Conservation (phyloP, 2,888 invertebrate species). For the Ypsolopha scabrella region DNA sequence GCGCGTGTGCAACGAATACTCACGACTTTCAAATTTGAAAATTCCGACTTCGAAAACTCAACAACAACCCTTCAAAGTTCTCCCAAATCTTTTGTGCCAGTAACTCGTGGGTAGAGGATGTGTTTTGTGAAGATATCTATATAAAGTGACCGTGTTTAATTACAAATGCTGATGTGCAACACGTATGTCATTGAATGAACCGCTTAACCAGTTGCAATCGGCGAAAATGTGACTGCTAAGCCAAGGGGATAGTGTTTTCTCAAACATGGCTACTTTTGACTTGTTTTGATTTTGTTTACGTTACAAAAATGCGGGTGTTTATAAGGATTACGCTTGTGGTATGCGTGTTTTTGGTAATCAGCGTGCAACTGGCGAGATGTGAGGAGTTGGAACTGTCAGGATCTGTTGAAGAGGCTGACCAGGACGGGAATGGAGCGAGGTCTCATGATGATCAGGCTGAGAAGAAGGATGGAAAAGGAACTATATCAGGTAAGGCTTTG, state of each 20-base stretch:
- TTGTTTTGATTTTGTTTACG: conserved; percentile 25
- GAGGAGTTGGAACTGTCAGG: conserved; percentile 35
- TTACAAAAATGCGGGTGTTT: conserved; percentile 54
- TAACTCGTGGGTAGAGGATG: too few relatives aligned
- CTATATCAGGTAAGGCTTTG: conserved; percentile 35
- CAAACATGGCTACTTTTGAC: conserved; percentile 44
- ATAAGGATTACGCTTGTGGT: conserved; percentile 48
- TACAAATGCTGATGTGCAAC: conserved; percentile 15
- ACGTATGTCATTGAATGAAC: conserved; percentile 34
- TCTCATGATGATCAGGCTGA: background rate
- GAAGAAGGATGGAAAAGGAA: conserved; percentile 39
- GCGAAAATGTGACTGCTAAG: conserved; percentile 62
- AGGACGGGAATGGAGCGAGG: conserved; percentile 22
- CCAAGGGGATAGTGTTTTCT: conserved; percentile 21
- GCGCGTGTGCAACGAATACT: conserved; percentile 27
- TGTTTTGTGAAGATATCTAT: too few relatives aligned
- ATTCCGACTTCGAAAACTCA: conserved; percentile 18
- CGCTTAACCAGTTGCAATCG: conserved; percentile 25
- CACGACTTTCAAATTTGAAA: conserved; percentile 7
- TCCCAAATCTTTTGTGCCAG: too few relatives aligned
- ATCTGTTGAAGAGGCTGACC: conserved; percentile 18
- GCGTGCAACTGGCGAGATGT: conserved; percentile 34
- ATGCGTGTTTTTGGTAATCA: conserved; percentile 37
- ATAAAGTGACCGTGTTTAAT: conserved; percentile 7
- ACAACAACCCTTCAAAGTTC: background rate